These are phyloP conservation scores for Anthopleura xanthogrammica DNA, from an alignment of 92 coral and sea anemone genomes.

Conservation along the genomic window DNA sequence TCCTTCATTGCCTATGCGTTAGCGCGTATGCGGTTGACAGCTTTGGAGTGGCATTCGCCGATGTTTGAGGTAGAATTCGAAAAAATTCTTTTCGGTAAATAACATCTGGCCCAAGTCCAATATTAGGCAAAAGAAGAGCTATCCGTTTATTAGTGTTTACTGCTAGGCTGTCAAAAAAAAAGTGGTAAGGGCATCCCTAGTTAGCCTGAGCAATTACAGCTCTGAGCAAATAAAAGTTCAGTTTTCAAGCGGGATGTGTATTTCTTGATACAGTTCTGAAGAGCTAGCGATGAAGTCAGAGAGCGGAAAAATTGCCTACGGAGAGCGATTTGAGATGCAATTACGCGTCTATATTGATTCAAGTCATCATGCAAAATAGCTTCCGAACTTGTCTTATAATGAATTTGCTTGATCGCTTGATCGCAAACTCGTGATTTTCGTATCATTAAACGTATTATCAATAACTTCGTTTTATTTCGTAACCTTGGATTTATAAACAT, in stretches of 20 bases:
- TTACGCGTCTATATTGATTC: conserved; percentile 52
- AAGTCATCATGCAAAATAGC: conserved; percentile 60
- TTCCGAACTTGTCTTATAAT: conserved; percentile 31
- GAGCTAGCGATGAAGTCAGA: conserved; percentile 51
- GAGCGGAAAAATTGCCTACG: conserved; percentile 50
- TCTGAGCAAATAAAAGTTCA: conserved; percentile 73
- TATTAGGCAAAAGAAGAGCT: conserved; percentile 57
- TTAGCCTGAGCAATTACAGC: conserved; percentile 68
- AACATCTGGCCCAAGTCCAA: conserved; percentile 84
- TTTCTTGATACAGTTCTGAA: conserved; percentile 68
- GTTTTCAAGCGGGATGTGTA: conserved; percentile 67
- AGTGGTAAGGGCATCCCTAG: conserved; percentile 51
- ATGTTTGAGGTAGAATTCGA: conserved; percentile 72
- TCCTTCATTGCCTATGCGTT: conserved; percentile 60
- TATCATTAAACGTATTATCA: neutral
- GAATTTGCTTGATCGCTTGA: conserved; percentile 58
- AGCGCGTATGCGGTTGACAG: conserved; percentile 35
- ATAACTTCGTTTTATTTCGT: conserved; percentile 16
- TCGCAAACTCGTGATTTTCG: conserved; percentile 23
- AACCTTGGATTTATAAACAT: neutral
- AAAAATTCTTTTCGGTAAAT: conserved; percentile 61
- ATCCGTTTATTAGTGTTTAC: conserved; percentile 63
- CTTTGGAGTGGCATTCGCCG: conserved; percentile 56
- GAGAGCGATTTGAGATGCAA: conserved; percentile 47
- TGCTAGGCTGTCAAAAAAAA: conserved; percentile 42